phyloP scores from a whole-genome alignment of 2,888 invertebrate species.

The Plagodis dolabraria region DNA sequence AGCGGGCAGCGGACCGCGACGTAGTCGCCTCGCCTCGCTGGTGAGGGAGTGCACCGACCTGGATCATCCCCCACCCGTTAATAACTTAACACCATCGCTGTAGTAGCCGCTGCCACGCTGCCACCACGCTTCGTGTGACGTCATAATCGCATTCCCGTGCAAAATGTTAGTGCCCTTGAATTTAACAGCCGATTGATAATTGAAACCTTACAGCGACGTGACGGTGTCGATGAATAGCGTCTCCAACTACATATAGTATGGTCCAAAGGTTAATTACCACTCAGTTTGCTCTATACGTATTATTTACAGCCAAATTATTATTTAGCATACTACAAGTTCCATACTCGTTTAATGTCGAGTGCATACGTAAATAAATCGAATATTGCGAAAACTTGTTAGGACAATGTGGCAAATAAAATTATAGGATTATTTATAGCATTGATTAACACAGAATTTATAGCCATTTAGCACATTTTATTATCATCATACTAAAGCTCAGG shows the following conservation, averaged over 20 bases:
- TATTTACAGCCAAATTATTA: neutral
- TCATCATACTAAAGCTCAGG: no score
- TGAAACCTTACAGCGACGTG: conserved; percentile 34
- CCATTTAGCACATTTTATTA: no score
- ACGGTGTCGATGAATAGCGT: conserved; percentile 34
- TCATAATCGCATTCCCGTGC: conserved; percentile 38
- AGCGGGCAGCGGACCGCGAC: conserved; percentile 42
- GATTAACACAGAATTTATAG: no score
- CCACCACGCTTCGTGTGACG: conserved; percentile 26
- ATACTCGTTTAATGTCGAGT: no score
- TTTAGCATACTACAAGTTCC: no score
- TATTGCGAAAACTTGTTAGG: no score
- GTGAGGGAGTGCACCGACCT: conserved; percentile 70
- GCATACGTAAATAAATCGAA: no score
- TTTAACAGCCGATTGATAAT: conserved; percentile 36
- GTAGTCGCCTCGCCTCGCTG: conserved; percentile 48
- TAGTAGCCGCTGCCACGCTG: neutral
- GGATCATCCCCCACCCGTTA: conserved; percentile 68
- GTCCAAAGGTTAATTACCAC: conserved; percentile 37
- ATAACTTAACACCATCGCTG: conserved; percentile 39
- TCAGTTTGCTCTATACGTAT: conserved; percentile 5
- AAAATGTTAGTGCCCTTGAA: conserved; percentile 45
- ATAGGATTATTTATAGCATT: no score
- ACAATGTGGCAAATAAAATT: no score
- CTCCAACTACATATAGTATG: conserved; percentile 15